A percentile compares a stretch with the other conserved stretches of the same genome.
Evolutionary conservation across 2,888 invertebrate species (phyloP).

Genomic region (Ceraclea dissimilis): DNA sequence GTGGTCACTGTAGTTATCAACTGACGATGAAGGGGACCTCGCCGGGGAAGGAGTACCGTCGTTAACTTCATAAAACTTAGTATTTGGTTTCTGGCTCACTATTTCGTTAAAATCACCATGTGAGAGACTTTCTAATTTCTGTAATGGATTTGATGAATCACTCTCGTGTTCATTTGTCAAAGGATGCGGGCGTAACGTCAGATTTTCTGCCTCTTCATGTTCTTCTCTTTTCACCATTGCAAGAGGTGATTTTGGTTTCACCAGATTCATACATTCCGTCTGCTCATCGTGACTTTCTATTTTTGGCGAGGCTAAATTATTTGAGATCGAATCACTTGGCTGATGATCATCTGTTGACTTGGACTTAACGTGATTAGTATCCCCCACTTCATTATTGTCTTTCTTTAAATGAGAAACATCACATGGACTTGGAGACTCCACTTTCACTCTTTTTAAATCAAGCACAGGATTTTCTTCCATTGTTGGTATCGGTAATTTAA

Average conservation of each 20-base stretch:
- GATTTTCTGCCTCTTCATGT: neutral
- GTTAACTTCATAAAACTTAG: slow-evolving; percentile 42
- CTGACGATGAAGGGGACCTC: slow-evolving; percentile 55
- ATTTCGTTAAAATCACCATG: slow-evolving; percentile 63
- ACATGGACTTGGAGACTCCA: slow-evolving; percentile 20
- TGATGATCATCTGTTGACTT: neutral
- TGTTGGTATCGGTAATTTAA: slow-evolving; percentile 15
- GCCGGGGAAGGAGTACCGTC: slow-evolving; percentile 47
- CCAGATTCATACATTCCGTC: neutral
- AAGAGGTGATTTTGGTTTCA: slow-evolving; percentile 2
- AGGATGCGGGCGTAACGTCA: neutral
- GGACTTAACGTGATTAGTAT: neutral
- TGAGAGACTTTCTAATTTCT: slow-evolving; percentile 72
- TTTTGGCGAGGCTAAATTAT: no score
- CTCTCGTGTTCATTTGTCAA: slow-evolving; percentile 10
- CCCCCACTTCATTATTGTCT: slow-evolving; percentile 14
- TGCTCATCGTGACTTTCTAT: neutral
- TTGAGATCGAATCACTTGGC: no score
- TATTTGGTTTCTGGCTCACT: slow-evolving; percentile 14
- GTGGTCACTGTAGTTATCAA: slow-evolving; percentile 49
- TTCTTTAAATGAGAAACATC: no score
- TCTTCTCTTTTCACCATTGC: neutral
- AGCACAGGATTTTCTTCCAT: slow-evolving; percentile 13
- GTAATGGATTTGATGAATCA: slow-evolving; percentile 58
- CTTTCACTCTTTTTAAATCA: slow-evolving; percentile 27